Evolutionary conservation across 2,888 invertebrate genomes (phyloP), one percentile per base, ranked within the genome.

Genomic region (Apodemia mormo): DNA sequence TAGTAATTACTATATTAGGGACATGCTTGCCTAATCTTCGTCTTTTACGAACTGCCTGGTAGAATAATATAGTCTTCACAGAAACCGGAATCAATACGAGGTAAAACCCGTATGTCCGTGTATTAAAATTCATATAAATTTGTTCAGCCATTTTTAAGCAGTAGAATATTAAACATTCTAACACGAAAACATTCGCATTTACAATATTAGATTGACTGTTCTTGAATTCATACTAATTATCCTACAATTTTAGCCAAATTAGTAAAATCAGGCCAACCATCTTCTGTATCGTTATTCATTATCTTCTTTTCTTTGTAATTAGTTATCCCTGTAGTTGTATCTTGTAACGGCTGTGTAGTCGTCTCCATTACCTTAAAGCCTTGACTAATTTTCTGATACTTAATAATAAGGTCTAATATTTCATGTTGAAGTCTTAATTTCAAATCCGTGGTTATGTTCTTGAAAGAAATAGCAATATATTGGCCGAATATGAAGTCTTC

Each of bases 401-500:
- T 90, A 0, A 92, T 76, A 58, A 92, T 80, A 6, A 91, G 61
- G n/a, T 92, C 91, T 56, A 93, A 73, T 12, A 92, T 78, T 4
- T 92, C 92, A 74, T 91, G 92, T 67, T 92, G 92, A 86, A 92
- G 87, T 70, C 76, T 83, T 0, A 89, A 30, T 68, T 84, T 84
- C 0, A 84, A 72, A 0, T 88, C 86, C 12, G 75, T 78, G 4
- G 89, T 87, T 1, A 93, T 70, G 73, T 89, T 91, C 70, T 75
- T 89, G 88, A 92, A 90, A 0, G 87, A 73, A 67, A 84, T 87
- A 0, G 90, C 90, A 0, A 92, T 75, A 58, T 88, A 92, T 73
- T 92, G 92, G n/a, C 92, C 92, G 45, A 92, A 92, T 0, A 91
- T 84, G n/a, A 91, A 92, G 52, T 92, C 88, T 75, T 92, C 92